Percentiles rank a stretch among this genome's conserved stretches.
Conservation (phyloP, 53 echinoderm and acorn worm species). For the Stichopus horrens region DNA sequence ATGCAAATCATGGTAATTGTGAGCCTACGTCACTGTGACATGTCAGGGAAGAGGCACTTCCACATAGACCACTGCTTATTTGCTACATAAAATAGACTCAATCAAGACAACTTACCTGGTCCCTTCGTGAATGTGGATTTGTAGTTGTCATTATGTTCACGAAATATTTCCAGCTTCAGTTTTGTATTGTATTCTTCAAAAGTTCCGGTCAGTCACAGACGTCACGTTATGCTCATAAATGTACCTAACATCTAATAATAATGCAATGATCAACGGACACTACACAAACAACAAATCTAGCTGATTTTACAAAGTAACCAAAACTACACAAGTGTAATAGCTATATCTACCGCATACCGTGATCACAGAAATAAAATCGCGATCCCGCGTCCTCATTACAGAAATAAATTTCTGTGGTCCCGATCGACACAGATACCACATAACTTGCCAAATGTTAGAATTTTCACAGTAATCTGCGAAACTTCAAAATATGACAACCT, state of each 20-base stretch:
- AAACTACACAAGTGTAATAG: background rate
- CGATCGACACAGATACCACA: too few species aligned
- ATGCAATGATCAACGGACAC: background rate
- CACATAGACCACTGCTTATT: background rate
- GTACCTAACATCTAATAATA: too few species aligned
- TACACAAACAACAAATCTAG: background rate
- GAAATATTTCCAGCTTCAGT: background rate
- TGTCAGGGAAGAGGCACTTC: background rate
- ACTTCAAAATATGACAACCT: too few species aligned
- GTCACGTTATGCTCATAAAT: too few species aligned
- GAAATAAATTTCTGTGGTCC: too few species aligned
- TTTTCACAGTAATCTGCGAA: too few species aligned
- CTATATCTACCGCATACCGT: too few species aligned
- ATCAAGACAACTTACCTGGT: background rate
- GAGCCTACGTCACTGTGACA: background rate
- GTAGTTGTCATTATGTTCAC: background rate
- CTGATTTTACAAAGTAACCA: background rate
- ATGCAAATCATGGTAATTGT: background rate
- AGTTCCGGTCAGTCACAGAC: background rate
- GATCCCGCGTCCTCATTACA: too few species aligned
- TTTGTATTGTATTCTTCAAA: background rate
- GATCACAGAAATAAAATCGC: too few species aligned
- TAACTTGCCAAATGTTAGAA: too few species aligned
- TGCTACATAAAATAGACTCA: background rate
- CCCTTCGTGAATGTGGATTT: background rate